Evolutionary conservation across 2,888 invertebrate species (phyloP), one percentile per base, ranked within the genome.

Genomic region (Aquatica leii): DNA sequence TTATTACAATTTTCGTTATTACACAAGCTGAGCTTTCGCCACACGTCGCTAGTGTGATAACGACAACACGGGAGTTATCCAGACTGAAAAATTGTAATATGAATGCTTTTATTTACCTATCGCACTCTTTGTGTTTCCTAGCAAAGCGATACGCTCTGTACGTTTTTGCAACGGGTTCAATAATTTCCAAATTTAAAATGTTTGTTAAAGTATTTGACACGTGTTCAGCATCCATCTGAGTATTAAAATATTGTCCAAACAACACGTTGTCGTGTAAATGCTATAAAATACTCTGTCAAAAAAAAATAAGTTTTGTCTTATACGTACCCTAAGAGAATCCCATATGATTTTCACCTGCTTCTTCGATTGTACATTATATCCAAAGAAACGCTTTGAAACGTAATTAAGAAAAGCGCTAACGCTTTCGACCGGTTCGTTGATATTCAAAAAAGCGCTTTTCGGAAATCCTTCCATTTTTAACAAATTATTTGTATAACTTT

Each of bases 61-160:
- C n/a, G n/a, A n/a, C n/a, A n/a, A n/a, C n/a, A n/a, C n/a, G n/a
- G n/a, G n/a, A n/a, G n/a, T n/a, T n/a, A n/a, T n/a, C n/a, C n/a
- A n/a, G n/a, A n/a, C n/a, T n/a, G n/a, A n/a, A n/a, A n/a, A n/a
- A n/a, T n/a, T n/a, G n/a, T n/a, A n/a, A n/a, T n/a, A n/a, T n/a
- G n/a, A n/a, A n/a, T n/a, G n/a, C n/a, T n/a, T n/a, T n/a, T n/a
- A 14, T 40, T 35, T 69, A 80, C 73, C 87, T 88, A 73, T 91
- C 91, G 77, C 94, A 94, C 53, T 88, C 86, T 0, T 91, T 91
- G 21, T 86, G 84, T 72, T 86, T 85, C 1, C 86, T 82, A 0
- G 90, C 87, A 82, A 90, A 93, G 74, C 89, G 87, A 82, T 91
- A 93, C 0, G 92, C 93, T 52, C 94, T 83, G 83, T 92, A 91